Base-by-base conservation (phyloP, 2,797 vertebrate genomes). In the Geotrypetes seraphini region DNA sequence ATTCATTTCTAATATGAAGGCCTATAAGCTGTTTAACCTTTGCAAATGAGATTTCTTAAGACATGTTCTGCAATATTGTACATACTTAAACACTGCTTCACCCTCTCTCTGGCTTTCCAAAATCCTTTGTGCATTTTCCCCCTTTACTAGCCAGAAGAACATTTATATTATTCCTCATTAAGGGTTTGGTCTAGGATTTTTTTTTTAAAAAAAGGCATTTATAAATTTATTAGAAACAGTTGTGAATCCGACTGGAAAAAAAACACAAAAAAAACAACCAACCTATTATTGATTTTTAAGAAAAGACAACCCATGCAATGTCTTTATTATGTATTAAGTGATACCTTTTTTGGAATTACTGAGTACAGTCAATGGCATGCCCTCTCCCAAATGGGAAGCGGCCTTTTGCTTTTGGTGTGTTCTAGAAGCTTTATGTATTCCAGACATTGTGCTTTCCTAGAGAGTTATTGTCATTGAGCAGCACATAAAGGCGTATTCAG, bases 191-290 rank as follows among this genome's bases (percentile, higher is more conserved):
- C 78, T 44, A 3, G 10, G 20, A 66, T 75, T n/a, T n/a, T n/a
- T n/a, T n/a, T n/a, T n/a, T n/a, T n/a, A n/a, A 63, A 60, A 70
- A 76, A 44, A 55, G 65, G 47, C 45, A 73, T 74, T 73, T 71
- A 43, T 49, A 55, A 33, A 58, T 63, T 75, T 77, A 80, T 79
- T 71, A 50, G 62, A 67, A 75, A 65, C 43, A 63, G 54, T 59
- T 77, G 63, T 76, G 69, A 69, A 66, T 71, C 57, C 60, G 50
- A 53, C 39, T 21, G 19, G 40, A 22, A 39, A 42, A 53, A 60
- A 28, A 50, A 66, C n/a, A n/a, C n/a, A n/a, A n/a, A n/a, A n/a
- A n/a, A n/a, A n/a, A n/a, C n/a, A n/a, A n/a, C n/a, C n/a, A 65
- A n/a, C n/a, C 50, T 57, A 55, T 55, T 69, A 68, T 53, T 69